Base-by-base conservation (phyloP, 1,140 invertebrate genomes). In the Ceratitis capitata region DNA sequence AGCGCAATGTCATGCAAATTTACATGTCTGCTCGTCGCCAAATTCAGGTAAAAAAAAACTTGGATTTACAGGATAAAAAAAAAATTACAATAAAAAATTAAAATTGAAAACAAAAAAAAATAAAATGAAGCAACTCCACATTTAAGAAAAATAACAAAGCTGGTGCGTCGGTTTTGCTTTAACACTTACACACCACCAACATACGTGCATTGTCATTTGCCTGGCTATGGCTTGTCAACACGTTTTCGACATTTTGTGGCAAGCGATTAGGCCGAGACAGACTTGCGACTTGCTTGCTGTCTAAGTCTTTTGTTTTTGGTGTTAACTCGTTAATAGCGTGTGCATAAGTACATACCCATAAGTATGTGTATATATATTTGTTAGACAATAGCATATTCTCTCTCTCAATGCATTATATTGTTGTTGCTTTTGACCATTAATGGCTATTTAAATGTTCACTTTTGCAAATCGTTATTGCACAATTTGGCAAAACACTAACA, bases 381-480 rank as follows among this genome's bases (percentile, higher is more conserved):
- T n/a, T 53, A 19, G n/a, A 53, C 51, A 16, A 53, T 29, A 32
- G 5, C 26, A 61, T 7, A 23, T 29, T 10, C 58, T 9, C 29
- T 19, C 23, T 32, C 32, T 26, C n/a, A 5, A 29, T 69, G 61
- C 5, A 6, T 78, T 78, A 45, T 42, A 82, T 49, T 82, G n/a
- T 82, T 82, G 45, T 32, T 19, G 32, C 42, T 83, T 64, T 85
- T 58, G 39, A 29, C 85, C 69, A 86, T 82, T 86, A 86, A 86
- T 86, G 83, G 83, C 51, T 56, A 85, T 86, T 86, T 86, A 49
- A 86, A 86, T 86, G 74, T 82, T 53, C 84, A 85, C 49, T 86
- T 86, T 86, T 49, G 85, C 85, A 84, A 86, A 86, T 85, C 42
- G 85, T 86, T 86, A 86, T 86, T 84, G 82, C 85, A 78, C 85